These are phyloP conservation scores for Agrotis segetum DNA, from an alignment of 2,888 invertebrate species.

Conservation along the genomic window DNA sequence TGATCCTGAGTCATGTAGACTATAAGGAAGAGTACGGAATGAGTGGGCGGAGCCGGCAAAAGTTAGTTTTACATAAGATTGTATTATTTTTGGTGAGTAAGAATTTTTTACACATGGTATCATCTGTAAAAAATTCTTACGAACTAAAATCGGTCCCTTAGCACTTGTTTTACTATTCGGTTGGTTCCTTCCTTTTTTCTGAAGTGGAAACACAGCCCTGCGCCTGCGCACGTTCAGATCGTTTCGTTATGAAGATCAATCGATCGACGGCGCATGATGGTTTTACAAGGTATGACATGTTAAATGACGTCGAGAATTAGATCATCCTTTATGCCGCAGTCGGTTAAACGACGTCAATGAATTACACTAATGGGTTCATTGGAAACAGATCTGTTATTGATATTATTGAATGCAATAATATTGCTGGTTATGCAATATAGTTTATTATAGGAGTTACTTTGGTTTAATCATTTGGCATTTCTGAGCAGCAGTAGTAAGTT, in stretches of 20 bases:
- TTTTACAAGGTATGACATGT: conserved; percentile 64
- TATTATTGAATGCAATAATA: background rate
- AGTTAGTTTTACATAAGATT: no score
- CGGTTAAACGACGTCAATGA: conserved; percentile 14
- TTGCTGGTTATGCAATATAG: background rate
- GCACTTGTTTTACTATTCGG: background rate
- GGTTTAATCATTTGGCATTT: no score
- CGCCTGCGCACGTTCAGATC: conserved; percentile 30
- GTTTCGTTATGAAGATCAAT: conserved; percentile 47
- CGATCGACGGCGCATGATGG: conserved; percentile 46
- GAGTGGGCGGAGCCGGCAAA: no score
- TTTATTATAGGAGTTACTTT: background rate
- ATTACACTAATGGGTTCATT: conserved; percentile 27
- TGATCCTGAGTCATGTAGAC: no score
- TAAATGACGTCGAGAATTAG: conserved; percentile 61
- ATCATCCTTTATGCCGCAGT: conserved; percentile 30
- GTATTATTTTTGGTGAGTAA: no score
- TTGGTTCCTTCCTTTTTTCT: no score
- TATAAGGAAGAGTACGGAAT: no score
- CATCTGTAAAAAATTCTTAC: no score
- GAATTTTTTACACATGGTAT: no score
- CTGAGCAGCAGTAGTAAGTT: no score
- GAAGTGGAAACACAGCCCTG: conserved; percentile 39
- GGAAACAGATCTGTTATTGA: background rate
- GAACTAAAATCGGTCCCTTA: background rate